Evolutionary conservation across 2,113 vertebrate species (phyloP), one percentile per base, ranked within the genome.

Genomic region (Heloderma charlesbogerti): DNA sequence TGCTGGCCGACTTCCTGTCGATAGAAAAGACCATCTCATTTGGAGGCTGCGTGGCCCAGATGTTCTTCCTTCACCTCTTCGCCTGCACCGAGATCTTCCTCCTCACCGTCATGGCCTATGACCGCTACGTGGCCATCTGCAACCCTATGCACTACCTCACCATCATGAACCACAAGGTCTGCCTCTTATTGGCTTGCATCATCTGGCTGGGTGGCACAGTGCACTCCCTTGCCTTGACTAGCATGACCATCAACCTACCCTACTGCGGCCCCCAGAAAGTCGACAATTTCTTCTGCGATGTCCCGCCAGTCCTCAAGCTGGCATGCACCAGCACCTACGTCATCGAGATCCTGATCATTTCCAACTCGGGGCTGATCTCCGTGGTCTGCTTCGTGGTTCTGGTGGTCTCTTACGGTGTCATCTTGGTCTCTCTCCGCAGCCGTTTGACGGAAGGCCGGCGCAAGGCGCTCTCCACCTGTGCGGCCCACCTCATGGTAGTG

Each of bases 211-310:
- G 94, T 0, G 96, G 96, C 0, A 90, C 92, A 3, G 78, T 96
- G 27, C 96, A 97, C 63, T 96, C 97, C n/a, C 87, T 95, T 6
- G 90, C 96, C 0, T 89, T 96, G 45, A 97, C 84, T 6, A 94
- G 94, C 22, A 96, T 97, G 88, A 96, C 94, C 31, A 92, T 96
- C 81, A 95, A 87, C 12, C 88, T 97, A 40, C 96, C 96, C 60
- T 97, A 95, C 88, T 97, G 96, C 90, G 96, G 95, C 72, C 94
- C 95, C 63, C 63, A 95, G 72, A 89, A 95, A 66, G 96, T 96
- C n/a, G 96, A 97, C 86, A 96, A 94, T 83, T 97, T 96, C 93
- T 97, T 97, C 94, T 97, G 97, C 25, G 96, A 97, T 34, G 93
- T 97, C 3, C 95, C 95, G 0, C 96, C 96, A 18, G 90, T 97